phyloP scores from a whole-genome alignment of 2,797 vertebrate genomes.

The Takifugu rubripes region DNA sequence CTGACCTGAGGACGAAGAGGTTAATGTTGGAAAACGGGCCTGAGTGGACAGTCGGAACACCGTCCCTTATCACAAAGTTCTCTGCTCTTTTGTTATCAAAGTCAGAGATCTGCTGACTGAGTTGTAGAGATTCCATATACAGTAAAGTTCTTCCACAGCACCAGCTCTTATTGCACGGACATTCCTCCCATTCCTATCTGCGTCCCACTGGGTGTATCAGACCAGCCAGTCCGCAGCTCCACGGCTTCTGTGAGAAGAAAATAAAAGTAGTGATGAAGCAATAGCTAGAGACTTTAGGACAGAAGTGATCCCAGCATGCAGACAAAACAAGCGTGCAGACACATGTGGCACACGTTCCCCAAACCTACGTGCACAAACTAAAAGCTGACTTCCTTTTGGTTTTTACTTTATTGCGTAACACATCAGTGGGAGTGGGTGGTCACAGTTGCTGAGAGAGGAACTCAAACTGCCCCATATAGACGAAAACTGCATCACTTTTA shows the following conservation, averaged over 20 bases:
- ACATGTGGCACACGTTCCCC: too few species aligned
- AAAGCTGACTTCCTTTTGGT: too few species aligned
- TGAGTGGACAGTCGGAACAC: not conserved
- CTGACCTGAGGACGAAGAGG: not conserved
- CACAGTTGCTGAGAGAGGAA: too few species aligned
- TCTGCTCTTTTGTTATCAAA: not conserved
- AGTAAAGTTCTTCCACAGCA: conserved; percentile 13
- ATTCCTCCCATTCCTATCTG: conserved; percentile 67
- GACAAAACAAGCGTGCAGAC: too few species aligned
- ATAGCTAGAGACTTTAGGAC: conserved; percentile 51
- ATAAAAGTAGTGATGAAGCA: conserved; percentile 51
- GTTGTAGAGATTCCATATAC: conserved; percentile 6
- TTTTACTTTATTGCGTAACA: too few species aligned
- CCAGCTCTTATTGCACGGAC: conserved; percentile 47
- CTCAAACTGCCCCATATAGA: too few species aligned
- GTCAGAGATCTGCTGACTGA: not conserved
- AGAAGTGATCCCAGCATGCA: conserved; percentile 24
- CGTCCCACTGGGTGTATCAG: conserved; percentile 49
- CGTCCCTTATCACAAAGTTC: not conserved
- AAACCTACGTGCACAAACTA: too few species aligned
- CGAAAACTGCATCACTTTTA: too few species aligned
- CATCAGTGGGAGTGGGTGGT: too few species aligned
- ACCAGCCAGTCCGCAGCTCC: conserved; percentile 35
- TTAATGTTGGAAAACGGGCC: not conserved
- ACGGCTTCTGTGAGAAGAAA: conserved; percentile 59